phyloP scores from a whole-genome alignment of 2,113 vertebrate genomes.

The Vireo altiloquus region DNA sequence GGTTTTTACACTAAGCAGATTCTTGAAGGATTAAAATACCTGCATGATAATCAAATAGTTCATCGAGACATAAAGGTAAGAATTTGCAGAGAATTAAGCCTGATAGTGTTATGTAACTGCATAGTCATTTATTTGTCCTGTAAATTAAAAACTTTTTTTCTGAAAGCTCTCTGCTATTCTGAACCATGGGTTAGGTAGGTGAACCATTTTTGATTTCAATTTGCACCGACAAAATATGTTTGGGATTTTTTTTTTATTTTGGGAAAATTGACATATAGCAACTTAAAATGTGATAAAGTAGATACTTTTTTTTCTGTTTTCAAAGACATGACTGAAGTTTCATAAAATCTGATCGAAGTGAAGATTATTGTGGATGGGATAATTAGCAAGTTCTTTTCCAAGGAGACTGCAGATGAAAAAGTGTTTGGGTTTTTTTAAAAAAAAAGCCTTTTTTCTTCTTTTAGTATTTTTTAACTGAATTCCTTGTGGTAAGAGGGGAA shows the following conservation, averaged over 20 bases:
- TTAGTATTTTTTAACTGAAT: background rate
- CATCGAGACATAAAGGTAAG: conserved; percentile 97
- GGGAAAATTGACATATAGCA: background rate
- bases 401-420: background rate
- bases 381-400: background rate
- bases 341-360: background rate
- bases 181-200: background rate
- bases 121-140: background rate
- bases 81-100: background rate
- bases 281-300: background rate
- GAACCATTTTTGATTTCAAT: background rate
- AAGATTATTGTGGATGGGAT: background rate
- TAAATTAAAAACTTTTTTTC: background rate
- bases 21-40: conserved; percentile 96
- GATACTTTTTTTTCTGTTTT: background rate
- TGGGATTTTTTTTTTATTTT: background rate
- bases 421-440: background rate
- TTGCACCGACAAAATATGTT: background rate
- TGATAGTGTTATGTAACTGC: background rate
- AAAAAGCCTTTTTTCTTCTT: background rate
- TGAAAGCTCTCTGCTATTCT: background rate
- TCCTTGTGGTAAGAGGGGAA: background rate
- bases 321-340: background rate
- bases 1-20: conserved; percentile 99
- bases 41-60: conserved; percentile 98